Conservation (phyloP, 2,797 vertebrate species). For the Lateolabrax maculatus region DNA sequence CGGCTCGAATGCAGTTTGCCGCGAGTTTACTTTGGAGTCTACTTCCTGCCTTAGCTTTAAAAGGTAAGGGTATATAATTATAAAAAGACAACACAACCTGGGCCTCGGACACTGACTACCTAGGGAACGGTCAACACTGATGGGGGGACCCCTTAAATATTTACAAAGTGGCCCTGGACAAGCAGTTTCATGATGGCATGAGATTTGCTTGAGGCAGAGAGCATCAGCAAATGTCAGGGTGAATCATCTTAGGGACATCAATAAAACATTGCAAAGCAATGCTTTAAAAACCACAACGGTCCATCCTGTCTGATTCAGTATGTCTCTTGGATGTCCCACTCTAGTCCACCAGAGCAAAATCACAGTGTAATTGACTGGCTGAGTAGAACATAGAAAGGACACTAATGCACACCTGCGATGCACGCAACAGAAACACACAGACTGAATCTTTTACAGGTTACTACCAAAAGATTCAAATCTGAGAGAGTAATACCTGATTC, state of each 20-base stretch:
- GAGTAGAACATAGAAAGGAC: not conserved
- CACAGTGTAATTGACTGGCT: not conserved
- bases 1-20: not conserved
- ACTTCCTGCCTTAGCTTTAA: conserved; percentile 1
- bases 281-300: conserved; percentile 64
- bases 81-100: conserved; percentile 8
- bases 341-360: conserved; percentile 23
- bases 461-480: not conserved
- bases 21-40: not conserved
- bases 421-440: conserved; percentile 8
- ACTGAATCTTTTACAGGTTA: not conserved
- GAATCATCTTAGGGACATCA: conserved; percentile 77
- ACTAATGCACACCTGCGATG: conserved; percentile 12
- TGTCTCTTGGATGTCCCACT: conserved; percentile 50
- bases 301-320: conserved; percentile 65
- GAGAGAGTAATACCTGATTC: conserved; percentile 59
- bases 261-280: conserved; percentile 76
- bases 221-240: conserved; percentile 77
- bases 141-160: conserved; percentile 71
- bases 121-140: conserved; percentile 48
- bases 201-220: conserved; percentile 69
- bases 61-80: not conserved
- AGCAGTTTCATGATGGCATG: conserved; percentile 63
- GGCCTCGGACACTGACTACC: not conserved
- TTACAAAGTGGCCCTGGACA: conserved; percentile 67